Base-by-base conservation (phyloP, 2,797 vertebrate genomes). In the Myotis findleyi region DNA sequence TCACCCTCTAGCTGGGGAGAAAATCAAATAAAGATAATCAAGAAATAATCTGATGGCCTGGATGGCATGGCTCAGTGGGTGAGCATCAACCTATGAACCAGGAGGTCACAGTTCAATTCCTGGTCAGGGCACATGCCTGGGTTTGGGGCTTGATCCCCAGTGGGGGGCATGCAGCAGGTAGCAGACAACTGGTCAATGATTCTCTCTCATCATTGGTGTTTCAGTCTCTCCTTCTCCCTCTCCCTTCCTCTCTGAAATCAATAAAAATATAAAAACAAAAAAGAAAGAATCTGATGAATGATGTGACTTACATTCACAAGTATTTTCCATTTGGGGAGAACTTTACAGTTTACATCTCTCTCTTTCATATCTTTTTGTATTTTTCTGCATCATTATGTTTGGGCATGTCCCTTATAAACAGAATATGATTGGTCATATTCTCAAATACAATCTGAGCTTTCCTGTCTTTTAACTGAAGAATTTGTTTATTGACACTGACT, bases 361-460 rank as follows among this genome's bases (percentile, higher is more conserved):
- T 76, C 53, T 91, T 85, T 68, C 30, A 69, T 27, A 91, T 69
- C 51, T 88, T 57, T 87, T 76, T 84, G 44, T 64, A 83, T 88
- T 59, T 77, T 82, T 93, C 87, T 85, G 30, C 53, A 64, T 82
- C 84, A 86, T 55, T 77, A 33, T n/a, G 2, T 59, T 72, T 88
- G 94, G 62, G 11, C 23, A 59, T 27, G 30, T 84, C 62, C 49
- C 62, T 96, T 47, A 36, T 36, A 77, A 89, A 51, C 18, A 76
- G 59, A 90, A 47, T 23, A 77, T 94, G 13, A 59, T 55, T 73
- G 49, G 20, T 16, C 33, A 18, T 82, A 73, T 51, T 44, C 86
- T 83, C 51, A 66, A 68, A 33, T 41, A 41, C 49, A 51, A 55
- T 64, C 44, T 36, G 21, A 90, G 41, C 69, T 91, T 94, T 73